A percentile compares a stretch with the other conserved stretches of the same genome.
phyloP scores from a whole-genome alignment of 2,113 vertebrate genomes.

The Electrona antarctica region DNA sequence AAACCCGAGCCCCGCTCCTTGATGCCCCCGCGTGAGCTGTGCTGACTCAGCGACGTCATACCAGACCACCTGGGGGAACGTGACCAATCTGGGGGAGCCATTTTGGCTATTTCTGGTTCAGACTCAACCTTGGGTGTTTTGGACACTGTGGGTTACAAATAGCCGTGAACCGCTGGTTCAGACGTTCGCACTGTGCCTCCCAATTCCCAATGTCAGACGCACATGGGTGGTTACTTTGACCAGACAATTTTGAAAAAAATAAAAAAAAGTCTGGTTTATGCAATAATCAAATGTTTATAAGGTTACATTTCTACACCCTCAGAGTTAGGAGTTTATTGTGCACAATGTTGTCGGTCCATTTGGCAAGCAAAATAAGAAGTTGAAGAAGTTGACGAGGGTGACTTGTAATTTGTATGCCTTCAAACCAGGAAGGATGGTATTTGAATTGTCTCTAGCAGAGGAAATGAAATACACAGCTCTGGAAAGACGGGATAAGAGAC shows the following conservation, averaged over 20 bases:
- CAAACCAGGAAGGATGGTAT: background rate
- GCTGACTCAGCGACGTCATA: too few relatives aligned
- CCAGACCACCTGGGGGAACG: conserved; percentile 65
- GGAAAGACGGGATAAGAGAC: background rate
- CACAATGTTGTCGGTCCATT: background rate
- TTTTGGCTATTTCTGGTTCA: conserved; percentile 39
- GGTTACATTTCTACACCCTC: too few relatives aligned
- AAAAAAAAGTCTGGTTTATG: too few relatives aligned
- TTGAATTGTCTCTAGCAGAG: background rate
- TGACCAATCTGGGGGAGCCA: conserved; percentile 46
- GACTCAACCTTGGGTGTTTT: conserved; percentile 32
- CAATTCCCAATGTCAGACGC: background rate
- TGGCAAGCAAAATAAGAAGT: conserved; percentile 1
- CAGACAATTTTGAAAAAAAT: background rate
- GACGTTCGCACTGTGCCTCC: conserved; percentile 3
- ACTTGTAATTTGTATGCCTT: background rate
- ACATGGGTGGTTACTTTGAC: background rate
- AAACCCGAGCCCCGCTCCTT: conserved; percentile 52
- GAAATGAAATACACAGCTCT: background rate
- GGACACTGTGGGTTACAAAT: conserved; percentile 33
- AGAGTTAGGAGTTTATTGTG: background rate
- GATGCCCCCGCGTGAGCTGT: conserved; percentile 31
- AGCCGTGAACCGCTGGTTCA: conserved; percentile 16
- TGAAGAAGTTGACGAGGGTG: background rate
- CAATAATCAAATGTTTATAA: too few relatives aligned